Evolutionary conservation across 2,113 vertebrate genomes (phyloP).

Genomic region (Orientallactaga bullata): DNA sequence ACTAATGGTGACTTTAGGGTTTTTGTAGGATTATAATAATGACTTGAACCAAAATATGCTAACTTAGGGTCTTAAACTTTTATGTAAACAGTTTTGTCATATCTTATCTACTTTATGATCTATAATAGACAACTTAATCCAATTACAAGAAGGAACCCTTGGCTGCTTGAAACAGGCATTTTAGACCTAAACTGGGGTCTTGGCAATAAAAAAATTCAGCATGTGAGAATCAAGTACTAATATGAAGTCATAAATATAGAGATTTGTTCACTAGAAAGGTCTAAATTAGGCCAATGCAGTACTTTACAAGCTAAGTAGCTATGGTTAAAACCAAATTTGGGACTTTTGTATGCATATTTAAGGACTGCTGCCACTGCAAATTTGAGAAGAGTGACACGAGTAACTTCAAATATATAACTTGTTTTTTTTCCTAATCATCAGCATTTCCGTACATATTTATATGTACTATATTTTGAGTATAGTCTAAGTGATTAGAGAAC

Average conservation of each 20-base stretch:
- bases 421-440: constrained; percentile 62
- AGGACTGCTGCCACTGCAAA: constrained; percentile 47
- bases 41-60: constrained; percentile 41
- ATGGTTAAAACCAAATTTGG: constrained; percentile 60
- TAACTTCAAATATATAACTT: constrained; percentile 57
- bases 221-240: constrained; percentile 53
- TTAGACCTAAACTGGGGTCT: constrained; percentile 50
- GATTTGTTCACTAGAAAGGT: constrained; percentile 71
- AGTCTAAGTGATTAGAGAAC: constrained; percentile 7
- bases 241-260: constrained; percentile 77
- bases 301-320: constrained; percentile 61
- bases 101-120: constrained; percentile 60
- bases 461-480: constrained; percentile 25
- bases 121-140: constrained; percentile 56
- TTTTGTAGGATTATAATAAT: constrained; percentile 50
- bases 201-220: constrained; percentile 68
- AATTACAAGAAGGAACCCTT: constrained; percentile 60
- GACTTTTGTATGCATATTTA: constrained; percentile 53
- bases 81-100: constrained; percentile 59
- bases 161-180: constrained; percentile 55
- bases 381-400: constrained; percentile 39
- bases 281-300: constrained; percentile 63
- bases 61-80: constrained; percentile 59
- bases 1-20: constrained; percentile 22
- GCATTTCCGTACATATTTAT: constrained; percentile 26